Conservation (phyloP, 1,140 invertebrate genomes). For the Amphibalanus amphitrite region DNA sequence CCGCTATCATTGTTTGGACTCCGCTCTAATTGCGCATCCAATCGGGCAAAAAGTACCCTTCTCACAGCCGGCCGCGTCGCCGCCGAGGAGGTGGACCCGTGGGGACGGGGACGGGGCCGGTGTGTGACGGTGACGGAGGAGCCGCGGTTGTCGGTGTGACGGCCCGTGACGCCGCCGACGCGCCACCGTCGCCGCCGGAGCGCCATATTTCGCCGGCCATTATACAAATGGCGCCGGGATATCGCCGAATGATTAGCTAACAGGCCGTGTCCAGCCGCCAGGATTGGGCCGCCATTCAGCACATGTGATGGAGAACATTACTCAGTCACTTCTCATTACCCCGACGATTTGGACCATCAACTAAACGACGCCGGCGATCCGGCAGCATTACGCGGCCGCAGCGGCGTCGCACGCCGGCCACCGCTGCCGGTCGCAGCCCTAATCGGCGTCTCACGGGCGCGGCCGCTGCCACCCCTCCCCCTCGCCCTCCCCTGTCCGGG, state of each 20-base stretch:
- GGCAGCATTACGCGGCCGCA: neutral
- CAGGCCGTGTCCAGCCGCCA: neutral
- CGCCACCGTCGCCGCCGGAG: too few relatives aligned
- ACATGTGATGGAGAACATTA: neutral
- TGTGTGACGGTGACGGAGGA: too few relatives aligned
- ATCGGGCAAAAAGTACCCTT: too few relatives aligned
- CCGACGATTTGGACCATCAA: neutral
- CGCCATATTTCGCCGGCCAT: slow-evolving; percentile 1
- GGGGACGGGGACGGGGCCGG: too few relatives aligned
- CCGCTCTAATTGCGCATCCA: too few relatives aligned
- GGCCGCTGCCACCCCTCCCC: too few relatives aligned
- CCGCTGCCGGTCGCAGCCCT: neutral
- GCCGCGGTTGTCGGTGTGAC: too few relatives aligned
- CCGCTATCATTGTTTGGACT: too few relatives aligned
- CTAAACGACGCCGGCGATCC: neutral
- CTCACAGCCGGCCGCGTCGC: too few relatives aligned
- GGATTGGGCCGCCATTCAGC: neutral
- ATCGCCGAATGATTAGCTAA: neutral
- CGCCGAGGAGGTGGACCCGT: too few relatives aligned
- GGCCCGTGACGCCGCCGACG: too few relatives aligned
- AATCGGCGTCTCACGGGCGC: neutral
- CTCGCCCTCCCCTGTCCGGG: too few relatives aligned
- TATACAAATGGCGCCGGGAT: neutral
- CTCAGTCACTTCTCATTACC: neutral
- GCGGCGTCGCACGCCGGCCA: neutral